phyloP scores from a whole-genome alignment of 2,113 vertebrate species.

The Lophius piscatorius region DNA sequence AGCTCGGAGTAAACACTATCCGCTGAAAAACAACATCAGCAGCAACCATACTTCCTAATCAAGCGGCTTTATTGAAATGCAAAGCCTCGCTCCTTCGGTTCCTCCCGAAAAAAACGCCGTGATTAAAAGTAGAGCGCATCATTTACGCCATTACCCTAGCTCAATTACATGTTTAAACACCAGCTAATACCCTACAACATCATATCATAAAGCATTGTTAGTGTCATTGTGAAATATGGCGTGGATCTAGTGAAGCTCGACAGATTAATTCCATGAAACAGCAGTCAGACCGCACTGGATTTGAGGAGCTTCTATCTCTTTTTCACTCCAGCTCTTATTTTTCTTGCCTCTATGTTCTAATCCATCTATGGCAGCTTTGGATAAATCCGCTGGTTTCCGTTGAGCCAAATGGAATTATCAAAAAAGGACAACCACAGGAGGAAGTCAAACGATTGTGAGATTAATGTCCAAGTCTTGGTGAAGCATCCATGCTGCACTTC shows the following conservation, averaged over 20 bases:
- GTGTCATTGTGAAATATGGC: slow-evolving; percentile 63
- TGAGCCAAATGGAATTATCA: slow-evolving; percentile 24
- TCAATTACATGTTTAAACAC: slow-evolving; percentile 71
- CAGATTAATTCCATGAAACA: slow-evolving; percentile 62
- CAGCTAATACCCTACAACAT: slow-evolving; percentile 56
- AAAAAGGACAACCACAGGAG: slow-evolving; percentile 32
- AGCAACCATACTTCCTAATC: slow-evolving; percentile 49
- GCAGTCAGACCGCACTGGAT: slow-evolving; percentile 27
- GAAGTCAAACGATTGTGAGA: neutral
- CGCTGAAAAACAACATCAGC: slow-evolving; percentile 67
- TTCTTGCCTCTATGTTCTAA: slow-evolving; percentile 36
- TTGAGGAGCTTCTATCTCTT: slow-evolving; percentile 23
- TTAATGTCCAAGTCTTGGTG: neutral
- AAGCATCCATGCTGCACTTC: neutral
- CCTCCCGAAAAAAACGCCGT: slow-evolving; percentile 35
- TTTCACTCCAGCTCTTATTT: slow-evolving; percentile 5
- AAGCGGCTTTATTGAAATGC: slow-evolving; percentile 73
- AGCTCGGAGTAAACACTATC: slow-evolving; percentile 67
- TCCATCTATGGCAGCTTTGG: slow-evolving; percentile 32
- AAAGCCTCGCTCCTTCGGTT: slow-evolving; percentile 58
- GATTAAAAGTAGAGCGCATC: slow-evolving; percentile 65
- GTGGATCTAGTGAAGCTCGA: slow-evolving; percentile 44
- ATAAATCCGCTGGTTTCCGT: slow-evolving; percentile 42
- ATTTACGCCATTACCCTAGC: slow-evolving; percentile 62
- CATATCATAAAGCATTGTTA: slow-evolving; percentile 70